Evolutionary conservation across 2,113 vertebrate species (phyloP), one percentile per base, ranked within the genome.

Genomic region (Corythornis madagascariensis): DNA sequence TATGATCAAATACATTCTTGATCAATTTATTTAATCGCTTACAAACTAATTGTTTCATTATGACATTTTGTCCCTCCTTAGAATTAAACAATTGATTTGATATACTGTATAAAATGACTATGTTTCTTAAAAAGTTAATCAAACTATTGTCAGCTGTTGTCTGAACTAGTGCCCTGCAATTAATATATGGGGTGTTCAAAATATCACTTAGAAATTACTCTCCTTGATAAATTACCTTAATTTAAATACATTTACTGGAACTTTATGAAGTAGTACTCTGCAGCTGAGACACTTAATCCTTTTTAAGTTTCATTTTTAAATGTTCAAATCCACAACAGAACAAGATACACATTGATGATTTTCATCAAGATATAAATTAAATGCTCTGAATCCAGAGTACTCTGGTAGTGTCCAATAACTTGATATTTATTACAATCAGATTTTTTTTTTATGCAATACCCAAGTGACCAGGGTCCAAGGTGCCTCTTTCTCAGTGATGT

Each of bases 81-180:
- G 22, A 90, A 66, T 47, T 33, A 94, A 93, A 86, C 35, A 86
- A 75, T 64, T 93, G 40, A 84, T 89, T 89, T 93, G 86, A 92
- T 86, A 86, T n/a, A 66, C 18, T 89, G 25, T 79, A 55, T 66
- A 70, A 93, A 96, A 82, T 73, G 4, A 85, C 33, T 21, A 11
- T 65, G 79, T 76, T 95, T 82, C 83, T 91, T 56, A 81, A 88
- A 81, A 88, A 76, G 43, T 93, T 93, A 96, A 90, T 96, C 92
- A 89, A 95, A 87, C 38, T 85, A 47, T 86, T 87, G 89, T 92
- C 66, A 82, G 25, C 13, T 93, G 66, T 82, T 84, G 48, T 73
- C 77, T 93, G 89, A 93, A 92, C 77, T 89, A 47, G 13, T 79
- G 83, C 66, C 67, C 81, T 73, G 59, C 50, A 90, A 90, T 90